Evolutionary conservation across 2,888 invertebrate species (phyloP), one percentile per base, ranked within the genome.

Genomic region (Deilephila porcellus): DNA sequence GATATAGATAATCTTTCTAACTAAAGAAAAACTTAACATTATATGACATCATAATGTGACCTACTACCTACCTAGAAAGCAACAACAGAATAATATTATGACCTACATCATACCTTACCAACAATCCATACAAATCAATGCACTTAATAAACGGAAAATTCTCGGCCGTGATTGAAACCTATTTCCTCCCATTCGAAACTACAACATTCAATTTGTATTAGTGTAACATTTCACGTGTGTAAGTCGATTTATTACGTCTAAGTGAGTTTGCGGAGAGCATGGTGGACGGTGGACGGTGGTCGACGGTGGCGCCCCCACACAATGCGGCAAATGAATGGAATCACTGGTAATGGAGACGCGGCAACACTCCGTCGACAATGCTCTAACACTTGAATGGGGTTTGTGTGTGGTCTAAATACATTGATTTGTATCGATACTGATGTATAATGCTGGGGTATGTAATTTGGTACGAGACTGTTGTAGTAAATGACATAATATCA

Each of bases 321-420:
- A 75, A 73, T 73, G 72, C 34, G 45, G 25, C 71, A 71, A 73
- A 75, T 78, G 78, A 78, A 79, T 79, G 77, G 81, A 78, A 76
- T 80, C 78, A 74, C 73, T 64, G 77, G 80, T 83, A 82, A 82
- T 80, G 81, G 81, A 83, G 80, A 79, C 80, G 75, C 62, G 60
- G 60, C 71, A 60, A 74, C 73, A 76, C 71, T 77, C 70, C 60
- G 73, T 34, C 25, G 71, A 78, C 79, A 81, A 77, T 78, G 56
- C 67, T 62, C 25, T 62, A 64, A 64, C 67, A 72, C 67, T 75
- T 72, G 56, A 74, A 76, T 76, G 62, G 70, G 73, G 60, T 20
- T 19, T 14, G 37, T n/a, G 34, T 70, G 11, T 73, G 73, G 63
- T 60, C 25, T 59, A 59, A 71, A 59, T 17, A 25, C 3, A 67